These are phyloP conservation scores for Ptilorrhoa leucosticta DNA, from an alignment of 2,113 vertebrate species.

Conservation along the genomic window DNA sequence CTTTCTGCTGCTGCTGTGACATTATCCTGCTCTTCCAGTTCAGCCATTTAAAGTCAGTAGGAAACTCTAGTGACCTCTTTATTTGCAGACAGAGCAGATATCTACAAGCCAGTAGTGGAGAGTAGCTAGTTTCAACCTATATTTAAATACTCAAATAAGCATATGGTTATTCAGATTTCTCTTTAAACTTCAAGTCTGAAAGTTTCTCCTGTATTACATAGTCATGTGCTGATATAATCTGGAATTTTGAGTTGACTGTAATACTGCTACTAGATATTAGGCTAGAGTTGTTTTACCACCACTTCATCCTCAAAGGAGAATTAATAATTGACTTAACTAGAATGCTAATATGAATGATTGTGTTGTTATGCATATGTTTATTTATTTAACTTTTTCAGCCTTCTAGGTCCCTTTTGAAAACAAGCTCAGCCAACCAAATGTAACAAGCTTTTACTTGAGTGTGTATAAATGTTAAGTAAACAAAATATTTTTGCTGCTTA, in stretches of 20 bases:
- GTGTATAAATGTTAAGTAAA: slow-evolving; percentile 47
- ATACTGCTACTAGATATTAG: background rate
- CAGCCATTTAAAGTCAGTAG: background rate
- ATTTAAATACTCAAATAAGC: background rate
- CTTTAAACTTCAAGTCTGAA: background rate
- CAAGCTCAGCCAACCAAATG: background rate
- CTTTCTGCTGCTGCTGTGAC: background rate
- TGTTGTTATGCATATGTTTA: slow-evolving; percentile 4
- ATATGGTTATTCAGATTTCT: slow-evolving; percentile 9
- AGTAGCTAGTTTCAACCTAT: background rate
- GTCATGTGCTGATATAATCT: background rate
- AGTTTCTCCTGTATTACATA: background rate
- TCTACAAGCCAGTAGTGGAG: background rate
- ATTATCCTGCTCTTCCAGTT: background rate
- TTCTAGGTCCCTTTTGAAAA: slow-evolving; percentile 22
- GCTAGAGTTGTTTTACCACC: background rate
- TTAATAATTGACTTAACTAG: slow-evolving; percentile 21
- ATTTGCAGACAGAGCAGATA: background rate
- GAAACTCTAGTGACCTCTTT: background rate
- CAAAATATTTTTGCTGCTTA: slow-evolving; percentile 12
- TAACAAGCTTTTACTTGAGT: slow-evolving; percentile 43
- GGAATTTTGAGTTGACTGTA: background rate
- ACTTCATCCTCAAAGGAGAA: slow-evolving; percentile 19
- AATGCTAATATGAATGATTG: background rate
- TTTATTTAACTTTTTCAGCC: slow-evolving; percentile 16